Evolutionary conservation across 1,140 invertebrate species (phyloP).

Genomic region (Mamestra configurata): DNA sequence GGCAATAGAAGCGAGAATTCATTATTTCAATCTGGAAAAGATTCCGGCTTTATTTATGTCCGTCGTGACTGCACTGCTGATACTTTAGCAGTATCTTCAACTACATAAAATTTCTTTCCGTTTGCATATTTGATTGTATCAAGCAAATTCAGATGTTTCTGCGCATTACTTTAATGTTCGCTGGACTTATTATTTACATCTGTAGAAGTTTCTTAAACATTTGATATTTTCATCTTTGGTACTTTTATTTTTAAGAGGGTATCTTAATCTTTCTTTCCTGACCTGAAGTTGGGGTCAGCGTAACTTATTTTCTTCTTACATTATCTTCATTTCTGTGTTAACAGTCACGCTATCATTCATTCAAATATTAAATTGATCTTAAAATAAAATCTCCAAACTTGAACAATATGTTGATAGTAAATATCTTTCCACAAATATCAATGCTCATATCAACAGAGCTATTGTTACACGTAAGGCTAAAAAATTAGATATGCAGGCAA

Average conservation of each 20-base stretch:
- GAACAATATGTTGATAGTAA: not conserved
- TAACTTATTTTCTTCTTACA: no score
- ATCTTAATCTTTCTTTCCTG: no score
- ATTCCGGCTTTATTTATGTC: slow-evolving; percentile 79
- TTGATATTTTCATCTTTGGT: not conserved
- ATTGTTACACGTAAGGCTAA: slow-evolving; percentile 4
- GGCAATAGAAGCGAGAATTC: slow-evolving; percentile 53
- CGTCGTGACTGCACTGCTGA: slow-evolving; percentile 79
- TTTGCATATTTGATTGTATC: slow-evolving; percentile 48
- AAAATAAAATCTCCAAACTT: not conserved
- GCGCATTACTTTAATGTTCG: slow-evolving; percentile 14
- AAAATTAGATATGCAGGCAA: slow-evolving; percentile 23
- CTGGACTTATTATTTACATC: not conserved
- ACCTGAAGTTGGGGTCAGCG: no score
- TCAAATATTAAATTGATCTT: no score
- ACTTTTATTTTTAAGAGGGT: no score
- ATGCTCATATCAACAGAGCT: not conserved
- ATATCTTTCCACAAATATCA: no score
- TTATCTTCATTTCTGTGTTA: no score
- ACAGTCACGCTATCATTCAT: no score
- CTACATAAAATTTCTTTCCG: slow-evolving; percentile 39
- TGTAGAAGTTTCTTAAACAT: not conserved
- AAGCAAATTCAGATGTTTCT: slow-evolving; percentile 39
- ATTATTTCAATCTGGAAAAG: slow-evolving; percentile 29
- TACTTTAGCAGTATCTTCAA: slow-evolving; percentile 61